Base-by-base conservation (phyloP, 2,888 invertebrate genomes). In the Cheiracanthium punctorium region DNA sequence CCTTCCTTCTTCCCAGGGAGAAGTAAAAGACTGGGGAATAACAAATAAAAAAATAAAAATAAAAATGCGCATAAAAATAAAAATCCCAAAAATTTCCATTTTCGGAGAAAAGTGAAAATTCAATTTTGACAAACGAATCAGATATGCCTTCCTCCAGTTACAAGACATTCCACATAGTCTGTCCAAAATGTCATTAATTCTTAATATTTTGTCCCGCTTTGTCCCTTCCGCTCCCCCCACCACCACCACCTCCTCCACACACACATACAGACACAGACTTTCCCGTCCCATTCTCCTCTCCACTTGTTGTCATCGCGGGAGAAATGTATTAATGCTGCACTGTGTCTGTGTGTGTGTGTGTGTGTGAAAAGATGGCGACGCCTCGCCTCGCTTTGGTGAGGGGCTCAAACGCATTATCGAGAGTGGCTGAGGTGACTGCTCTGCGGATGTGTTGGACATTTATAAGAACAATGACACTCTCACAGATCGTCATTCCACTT, bases 171-270 rank as follows among this genome's bases (percentile, higher is more conserved):
- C 65, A 24, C 67, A 32, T 72, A 77, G 20, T 73, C 84, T 85
- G 84, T 84, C 84, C 79, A 74, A 84, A 84, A 74, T 74, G 84
- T 85, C 84, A 85, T 85, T 85, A 85, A 85, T 85, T 85, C 84
- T 79, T 85, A 79, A 79, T 79, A 76, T 79, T 77, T 73, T 58
- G 58, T 24, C 43, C 43, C 43, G 10, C 17, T 48, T 48, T 48
- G 5, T 33, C 58, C 71, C 79, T 41, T 69, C 79, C 48, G 28
- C 37, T 67, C 74, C 37, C 30, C 43, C 48, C 64, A 70, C 52
- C 65, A 37, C 17, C 29, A 30, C 65, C 43, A 28, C 33, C 20
- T 33, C 28, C 37, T 24, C 33, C 70, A n/a, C n/a, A n/a, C n/a
- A n/a, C n/a, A n/a, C n/a, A n/a, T n/a, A n/a, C n/a, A n/a, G n/a